Base-by-base conservation (phyloP, 2,113 vertebrate genomes). In the Propithecus coquereli region DNA sequence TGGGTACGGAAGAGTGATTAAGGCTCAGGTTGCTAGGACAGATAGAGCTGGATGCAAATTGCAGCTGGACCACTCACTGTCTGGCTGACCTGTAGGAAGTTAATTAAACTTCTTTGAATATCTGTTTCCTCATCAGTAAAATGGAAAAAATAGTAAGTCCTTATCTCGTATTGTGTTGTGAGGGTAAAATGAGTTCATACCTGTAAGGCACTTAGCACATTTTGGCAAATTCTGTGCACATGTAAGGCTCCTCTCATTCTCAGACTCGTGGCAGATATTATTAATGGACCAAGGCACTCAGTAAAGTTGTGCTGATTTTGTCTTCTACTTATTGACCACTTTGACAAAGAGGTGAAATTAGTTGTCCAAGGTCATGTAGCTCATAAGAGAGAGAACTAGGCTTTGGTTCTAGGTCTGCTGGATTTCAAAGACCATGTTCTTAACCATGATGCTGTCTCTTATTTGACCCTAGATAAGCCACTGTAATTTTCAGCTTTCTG, bases 41-140 rank as follows among this genome's bases (percentile, higher is more conserved):
- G 65, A 59, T 20, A 73, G 86, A 89, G n/a, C 17, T 30, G 32
- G 23, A 20, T 30, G 85, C 18, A 40, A 13, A 52, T 20, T 80
- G 59, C 16, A 25, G 81, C n/a, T 88, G 61, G 34, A 50, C 43
- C 43, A 37, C 45, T 87, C 68, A 45, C 84, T 86, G 76, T 30
- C 61, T 40, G 8, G 37, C 74, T 57, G 27, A 66, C 30, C 34
- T 79, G 86, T 63, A 30, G 47, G 30, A 87, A 91, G 66, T 76
- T 71, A 50, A 47, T 59, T 50, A 20, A 74, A 50, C n/a, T 70
- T 94, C 52, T 96, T 61, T 71, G 45, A 91, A 90, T 18, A n/a
- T 71, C 30, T 83, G 40, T 86, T 94, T 95, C 14, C 47, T 76
- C 88, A 43, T 32, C 61, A 91, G 73, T 76, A 57, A 80, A 94